Evolutionary conservation across 1,140 invertebrate species (phyloP).

Genomic region (Heliconius himera): DNA sequence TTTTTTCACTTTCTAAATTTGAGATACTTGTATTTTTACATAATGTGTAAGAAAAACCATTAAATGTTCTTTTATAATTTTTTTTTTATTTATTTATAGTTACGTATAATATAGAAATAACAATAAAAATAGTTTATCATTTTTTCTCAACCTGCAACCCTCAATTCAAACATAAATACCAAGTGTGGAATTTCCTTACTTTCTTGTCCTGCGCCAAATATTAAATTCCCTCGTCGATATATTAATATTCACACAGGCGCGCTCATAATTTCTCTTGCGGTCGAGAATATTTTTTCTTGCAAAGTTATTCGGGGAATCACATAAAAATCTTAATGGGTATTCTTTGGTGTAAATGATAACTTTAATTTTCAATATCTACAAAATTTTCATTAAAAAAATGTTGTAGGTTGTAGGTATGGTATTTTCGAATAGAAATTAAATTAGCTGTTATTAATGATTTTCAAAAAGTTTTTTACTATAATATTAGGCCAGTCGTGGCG

Average conservation of each 20-base stretch:
- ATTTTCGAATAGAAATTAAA: not conserved
- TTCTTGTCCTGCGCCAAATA: constrained; percentile 64
- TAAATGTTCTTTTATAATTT: not conserved
- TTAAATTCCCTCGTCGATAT: constrained; percentile 64
- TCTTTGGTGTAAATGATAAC: constrained; percentile 4
- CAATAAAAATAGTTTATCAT: not conserved
- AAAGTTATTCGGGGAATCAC: constrained; percentile 23
- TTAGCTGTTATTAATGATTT: not conserved
- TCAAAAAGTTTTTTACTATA: not conserved
- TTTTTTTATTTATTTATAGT: not conserved
- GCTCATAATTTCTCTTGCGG: constrained; percentile 42
- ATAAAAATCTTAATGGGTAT: constrained; percentile 11
- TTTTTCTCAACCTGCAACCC: not conserved
- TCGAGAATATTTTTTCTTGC: constrained; percentile 47
- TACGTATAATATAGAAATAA: not conserved
- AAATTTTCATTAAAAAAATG: not conserved
- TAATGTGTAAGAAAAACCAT: not conserved
- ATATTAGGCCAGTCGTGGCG: too few relatives aligned
- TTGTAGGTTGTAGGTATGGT: not conserved
- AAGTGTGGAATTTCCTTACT: constrained; percentile 58
- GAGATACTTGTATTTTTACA: too few relatives aligned
- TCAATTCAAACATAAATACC: constrained; percentile 43
- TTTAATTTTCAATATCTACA: not conserved
- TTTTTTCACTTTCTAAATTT: too few relatives aligned
- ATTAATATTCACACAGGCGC: constrained; percentile 61